Evolutionary conservation across 2,797 vertebrate species (phyloP), one percentile per base, ranked within the genome.

Genomic region (Holocentrus rufus): DNA sequence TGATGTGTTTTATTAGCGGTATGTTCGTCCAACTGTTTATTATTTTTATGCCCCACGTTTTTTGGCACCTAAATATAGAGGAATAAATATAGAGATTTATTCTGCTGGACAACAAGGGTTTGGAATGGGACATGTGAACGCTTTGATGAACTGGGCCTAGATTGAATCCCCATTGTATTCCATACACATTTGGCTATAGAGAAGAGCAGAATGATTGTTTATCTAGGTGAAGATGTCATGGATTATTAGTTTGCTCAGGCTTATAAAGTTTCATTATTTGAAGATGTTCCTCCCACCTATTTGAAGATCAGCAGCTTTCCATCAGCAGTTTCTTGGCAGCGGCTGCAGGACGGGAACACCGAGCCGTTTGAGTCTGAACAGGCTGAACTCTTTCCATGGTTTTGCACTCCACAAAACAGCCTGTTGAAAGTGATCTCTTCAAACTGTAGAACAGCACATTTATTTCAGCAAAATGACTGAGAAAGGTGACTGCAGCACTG

Each of bases 321-420:
- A 81, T 60, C 47, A 65, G 61, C 71, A 56, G 88, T 84, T 73
- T 76, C 85, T 86, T 80, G 85, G 85, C 85, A 86, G 87, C 77
- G 53, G 77, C 65, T 69, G 47, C 68, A 52, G 72, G 75, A 79
- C 61, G 22, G 55, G 27, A 39, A 78, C 81, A 31, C 36, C 65
- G 60, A 72, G 72, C 74, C 79, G 55, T 79, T 83, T 64, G 79
- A n/a, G 69, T 47, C 20, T 55, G 59, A 68, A 81, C 70, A 76
- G 66, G 66, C 56, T 72, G 71, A 80, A 77, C 60, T 52, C 34
- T 57, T 65, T 72, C 69, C 67, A 66, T 54, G 72, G 73, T 62
- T 62, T 62, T 20, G 65, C 71, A 72, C 80, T 87, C 74, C 74
- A 85, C 74, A 76, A 73, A 73, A 69, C 79, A 76, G 81, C 74